Base-by-base conservation (phyloP, 2,113 vertebrate genomes). In the Brachypteracias leptosomus region DNA sequence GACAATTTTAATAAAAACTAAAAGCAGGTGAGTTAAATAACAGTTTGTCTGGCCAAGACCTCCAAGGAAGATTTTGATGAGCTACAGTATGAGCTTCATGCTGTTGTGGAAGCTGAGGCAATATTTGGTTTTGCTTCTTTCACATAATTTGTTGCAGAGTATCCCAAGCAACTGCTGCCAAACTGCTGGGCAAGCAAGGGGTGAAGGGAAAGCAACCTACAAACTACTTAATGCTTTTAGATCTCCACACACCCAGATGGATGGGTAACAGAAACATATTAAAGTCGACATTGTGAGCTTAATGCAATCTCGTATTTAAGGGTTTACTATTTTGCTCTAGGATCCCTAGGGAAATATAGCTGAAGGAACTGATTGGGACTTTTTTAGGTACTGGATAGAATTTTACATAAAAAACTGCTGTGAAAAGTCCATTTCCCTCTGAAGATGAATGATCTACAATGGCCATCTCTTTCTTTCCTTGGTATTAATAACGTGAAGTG, bases 1-100 rank as follows among this genome's bases (percentile, higher is more conserved):
- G 93, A 96, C 95, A 93, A 91, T 94, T 97, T 94, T 96, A 95
- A 94, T 95, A 89, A 93, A 96, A 96, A 94, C 85, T 38, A 93
- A 83, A 95, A 95, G 49, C 26, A 90, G 62, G 63, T 70, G 81
- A 85, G 67, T 85, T 96, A 93, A 96, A 81, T 72, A 94, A 93
- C 51, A 25, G 14, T 83, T 90, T 94, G 40, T 51, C 62, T 42
- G 42, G 75, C 58, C 52, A 84, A 88, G 68, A 92, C 70, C 62
- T 79, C 82, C 88, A 90, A 93, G 73, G 44, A 86, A 93, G 73
- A 94, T 90, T 97, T 89, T 93, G 44, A 63, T 77, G 71, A 80
- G 47, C 13, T 85, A 35, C 29, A 89, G 42, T 25, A 35, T 6
- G 31, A 94, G 57, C 24, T 88, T 90, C 68, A 72, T 0, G 0